Percentiles rank a stretch among this genome's conserved stretches.
Conservation (phyloP, 37 sponge, comb jelly and placozoan genomes). For the Oopsacas minuta region DNA sequence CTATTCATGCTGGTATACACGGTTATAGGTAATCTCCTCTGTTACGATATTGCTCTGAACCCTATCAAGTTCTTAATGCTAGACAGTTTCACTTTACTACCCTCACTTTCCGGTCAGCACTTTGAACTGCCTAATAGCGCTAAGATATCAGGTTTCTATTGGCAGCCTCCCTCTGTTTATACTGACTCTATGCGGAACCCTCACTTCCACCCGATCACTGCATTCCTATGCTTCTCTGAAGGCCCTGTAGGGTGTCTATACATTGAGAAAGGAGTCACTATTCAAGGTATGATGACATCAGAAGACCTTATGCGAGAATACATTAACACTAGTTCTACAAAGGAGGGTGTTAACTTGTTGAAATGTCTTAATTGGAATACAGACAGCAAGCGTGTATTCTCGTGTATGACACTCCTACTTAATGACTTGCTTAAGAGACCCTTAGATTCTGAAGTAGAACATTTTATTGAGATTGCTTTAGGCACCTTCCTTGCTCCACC, state of each 20-base stretch:
- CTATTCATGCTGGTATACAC: neutral
- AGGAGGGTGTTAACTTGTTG: neutral
- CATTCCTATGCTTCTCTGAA: neutral
- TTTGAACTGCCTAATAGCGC: neutral
- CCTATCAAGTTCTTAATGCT: neutral
- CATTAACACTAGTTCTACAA: neutral
- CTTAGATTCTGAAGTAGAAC: neutral
- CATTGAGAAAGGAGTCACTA: neutral
- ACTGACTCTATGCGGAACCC: slow-evolving; percentile 4
- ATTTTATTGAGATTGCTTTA: neutral
- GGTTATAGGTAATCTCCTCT: neutral
- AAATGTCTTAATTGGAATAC: slow-evolving; percentile 13
- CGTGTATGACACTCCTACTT: neutral
- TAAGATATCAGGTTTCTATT: neutral
- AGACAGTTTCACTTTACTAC: neutral
- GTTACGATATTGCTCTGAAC: neutral
- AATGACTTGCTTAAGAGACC: slow-evolving; percentile 4
- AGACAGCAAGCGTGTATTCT: neutral
- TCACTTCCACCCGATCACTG: slow-evolving; percentile 14
- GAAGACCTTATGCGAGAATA: neutral
- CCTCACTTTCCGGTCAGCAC: neutral
- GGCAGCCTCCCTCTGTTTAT: slow-evolving; percentile 2
- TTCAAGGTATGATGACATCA: slow-evolving; percentile 13
- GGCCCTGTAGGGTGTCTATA: neutral
- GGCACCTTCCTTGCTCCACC: neutral